Evolutionary conservation across 2,797 vertebrate species (phyloP).

Genomic region (Poeciliopsis paucimaculata): DNA sequence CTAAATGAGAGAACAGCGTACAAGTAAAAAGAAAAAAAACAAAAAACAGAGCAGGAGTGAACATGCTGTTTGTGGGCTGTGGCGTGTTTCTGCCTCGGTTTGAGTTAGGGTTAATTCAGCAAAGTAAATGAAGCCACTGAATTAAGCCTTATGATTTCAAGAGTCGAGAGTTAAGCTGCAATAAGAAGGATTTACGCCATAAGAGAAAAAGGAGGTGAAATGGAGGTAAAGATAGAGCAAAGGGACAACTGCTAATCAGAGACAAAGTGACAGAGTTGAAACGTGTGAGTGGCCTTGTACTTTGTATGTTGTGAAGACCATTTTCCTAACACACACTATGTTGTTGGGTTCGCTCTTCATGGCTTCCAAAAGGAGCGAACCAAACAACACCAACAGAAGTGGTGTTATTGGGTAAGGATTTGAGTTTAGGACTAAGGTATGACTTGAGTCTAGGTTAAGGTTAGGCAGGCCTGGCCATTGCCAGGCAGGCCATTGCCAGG

Average conservation of each 20-base stretch:
- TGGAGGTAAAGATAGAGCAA: conserved; percentile 13
- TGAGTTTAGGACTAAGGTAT: too few species aligned
- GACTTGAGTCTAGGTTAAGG: too few species aligned
- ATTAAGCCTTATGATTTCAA: conserved; percentile 24
- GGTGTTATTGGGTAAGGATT: too few species aligned
- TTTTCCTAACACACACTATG: too few species aligned
- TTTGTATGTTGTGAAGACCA: too few species aligned
- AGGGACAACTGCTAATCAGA: conserved; percentile 51
- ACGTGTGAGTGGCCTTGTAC: conserved; percentile 14
- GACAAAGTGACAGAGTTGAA: conserved; percentile 56
- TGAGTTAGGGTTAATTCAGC: not conserved
- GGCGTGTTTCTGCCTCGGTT: not conserved
- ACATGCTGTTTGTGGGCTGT: not conserved
- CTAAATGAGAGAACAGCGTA: not conserved
- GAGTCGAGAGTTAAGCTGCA: conserved; percentile 18
- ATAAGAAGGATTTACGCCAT: conserved; percentile 19
- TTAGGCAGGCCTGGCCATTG: too few species aligned
- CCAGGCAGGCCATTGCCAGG: too few species aligned
- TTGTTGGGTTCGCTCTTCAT: too few species aligned
- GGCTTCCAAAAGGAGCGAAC: too few species aligned
- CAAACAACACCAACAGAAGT: too few species aligned
- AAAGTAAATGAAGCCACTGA: conserved; percentile 32
- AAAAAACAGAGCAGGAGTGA: not conserved
- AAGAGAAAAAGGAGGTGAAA: conserved; percentile 15
- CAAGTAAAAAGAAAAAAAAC: not conserved